Percentiles rank a stretch among this genome's conserved stretches.
phyloP scores from a whole-genome alignment of 2,113 vertebrate genomes.

The Puffinus mauretanicus region DNA sequence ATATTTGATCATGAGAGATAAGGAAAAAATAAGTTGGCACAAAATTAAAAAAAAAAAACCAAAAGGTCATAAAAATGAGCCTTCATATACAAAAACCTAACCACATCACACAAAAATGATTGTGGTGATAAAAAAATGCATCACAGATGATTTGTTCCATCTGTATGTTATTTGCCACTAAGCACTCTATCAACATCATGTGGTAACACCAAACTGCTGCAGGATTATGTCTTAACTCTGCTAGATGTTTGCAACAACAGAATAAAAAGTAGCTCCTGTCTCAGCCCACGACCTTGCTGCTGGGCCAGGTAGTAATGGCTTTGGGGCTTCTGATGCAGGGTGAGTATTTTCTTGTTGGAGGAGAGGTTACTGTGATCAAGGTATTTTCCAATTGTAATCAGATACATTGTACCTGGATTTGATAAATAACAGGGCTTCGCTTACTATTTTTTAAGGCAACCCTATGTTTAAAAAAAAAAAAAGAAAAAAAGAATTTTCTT shows the following conservation, averaged over 20 bases:
- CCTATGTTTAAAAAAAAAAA: not conserved
- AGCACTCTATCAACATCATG: not conserved
- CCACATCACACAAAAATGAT: not conserved
- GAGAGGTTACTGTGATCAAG: not conserved
- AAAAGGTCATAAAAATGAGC: not conserved
- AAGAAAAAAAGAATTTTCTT: not conserved
- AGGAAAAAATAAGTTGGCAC: not conserved
- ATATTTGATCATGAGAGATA: not conserved
- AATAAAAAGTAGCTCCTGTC: not conserved
- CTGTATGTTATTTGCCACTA: not conserved
- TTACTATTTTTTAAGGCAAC: not conserved
- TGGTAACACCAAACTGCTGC: not conserved
- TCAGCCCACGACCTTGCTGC: not conserved
- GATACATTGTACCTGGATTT: not conserved
- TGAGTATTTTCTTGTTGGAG: not conserved
- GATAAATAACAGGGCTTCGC: not conserved
- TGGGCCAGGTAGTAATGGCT: not conserved
- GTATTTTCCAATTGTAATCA: not conserved
- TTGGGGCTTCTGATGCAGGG: not conserved
- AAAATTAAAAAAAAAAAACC: not conserved
- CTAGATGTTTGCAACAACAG: not conserved
- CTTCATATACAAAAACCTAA: not conserved
- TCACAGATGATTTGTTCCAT: not conserved
- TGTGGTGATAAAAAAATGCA: not conserved
- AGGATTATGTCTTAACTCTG: not conserved